Evolutionary conservation across 2,113 vertebrate species (phyloP).

Genomic region (Istiophorus platypterus): DNA sequence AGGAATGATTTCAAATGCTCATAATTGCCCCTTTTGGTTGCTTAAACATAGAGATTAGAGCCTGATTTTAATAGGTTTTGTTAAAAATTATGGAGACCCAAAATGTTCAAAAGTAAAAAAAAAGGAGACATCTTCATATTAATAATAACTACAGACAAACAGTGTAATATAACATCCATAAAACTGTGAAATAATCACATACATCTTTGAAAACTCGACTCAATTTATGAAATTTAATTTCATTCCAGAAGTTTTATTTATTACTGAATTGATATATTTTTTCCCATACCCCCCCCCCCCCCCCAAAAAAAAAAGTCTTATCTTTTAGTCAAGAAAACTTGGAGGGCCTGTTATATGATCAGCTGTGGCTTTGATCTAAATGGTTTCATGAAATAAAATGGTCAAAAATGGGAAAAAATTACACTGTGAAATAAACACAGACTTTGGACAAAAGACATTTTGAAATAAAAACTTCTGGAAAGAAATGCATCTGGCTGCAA

Average conservation of each 20-base stretch:
- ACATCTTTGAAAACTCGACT: not conserved
- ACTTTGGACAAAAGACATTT: not conserved
- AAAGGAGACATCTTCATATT: not conserved
- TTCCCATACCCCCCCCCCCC: too few relatives aligned
- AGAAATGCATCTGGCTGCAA: not conserved
- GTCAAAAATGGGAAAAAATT: too few relatives aligned
- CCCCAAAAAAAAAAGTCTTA: not conserved
- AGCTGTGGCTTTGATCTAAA: not conserved
- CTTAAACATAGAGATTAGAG: conserved; percentile 18
- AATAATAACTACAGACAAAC: not conserved
- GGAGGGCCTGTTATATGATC: not conserved
- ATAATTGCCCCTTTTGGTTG: conserved; percentile 27
- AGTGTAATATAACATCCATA: not conserved
- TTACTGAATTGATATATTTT: too few relatives aligned
- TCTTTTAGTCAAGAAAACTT: conserved; percentile 2
- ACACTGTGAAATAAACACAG: not conserved
- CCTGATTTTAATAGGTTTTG: not conserved
- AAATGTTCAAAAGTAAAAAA: not conserved
- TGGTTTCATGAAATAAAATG: not conserved
- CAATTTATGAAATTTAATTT: not conserved
- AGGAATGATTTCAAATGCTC: conserved; percentile 29
- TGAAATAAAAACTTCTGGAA: conserved; percentile 6
- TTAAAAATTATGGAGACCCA: not conserved
- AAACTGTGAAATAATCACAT: not conserved
- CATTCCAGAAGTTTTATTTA: not conserved